Evolutionary conservation across 2,888 invertebrate species (phyloP).

Genomic region (Selenia dentaria): DNA sequence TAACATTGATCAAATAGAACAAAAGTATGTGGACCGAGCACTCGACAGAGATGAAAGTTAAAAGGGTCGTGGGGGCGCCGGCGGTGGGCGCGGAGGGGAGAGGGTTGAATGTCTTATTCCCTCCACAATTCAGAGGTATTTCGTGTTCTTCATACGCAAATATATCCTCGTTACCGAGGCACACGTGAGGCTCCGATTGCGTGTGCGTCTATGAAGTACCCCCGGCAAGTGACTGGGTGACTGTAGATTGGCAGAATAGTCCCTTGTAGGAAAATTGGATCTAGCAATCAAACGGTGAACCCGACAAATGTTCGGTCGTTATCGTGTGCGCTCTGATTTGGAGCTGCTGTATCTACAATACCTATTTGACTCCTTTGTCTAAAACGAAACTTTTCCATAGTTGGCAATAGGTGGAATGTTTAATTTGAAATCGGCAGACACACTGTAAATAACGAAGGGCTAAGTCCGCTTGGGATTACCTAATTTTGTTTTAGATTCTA

Average conservation of each 20-base stretch:
- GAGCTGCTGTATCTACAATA: slow-evolving; percentile 35
- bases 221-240: slow-evolving; percentile 55
- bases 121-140: slow-evolving; percentile 85
- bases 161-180: slow-evolving; percentile 83
- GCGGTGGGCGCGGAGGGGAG: slow-evolving; percentile 52
- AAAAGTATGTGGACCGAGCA: slow-evolving; percentile 85
- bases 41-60: slow-evolving; percentile 85
- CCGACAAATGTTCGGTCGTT: slow-evolving; percentile 58
- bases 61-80: slow-evolving; percentile 77
- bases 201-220: slow-evolving; percentile 71
- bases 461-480: too few species aligned
- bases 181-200: slow-evolving; percentile 82
- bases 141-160: slow-evolving; percentile 85
- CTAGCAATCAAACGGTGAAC: slow-evolving; percentile 68
- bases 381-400: slow-evolving; percentile 20
- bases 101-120: slow-evolving; percentile 84
- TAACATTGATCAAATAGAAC: slow-evolving; percentile 85
- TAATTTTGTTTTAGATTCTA: too few species aligned
- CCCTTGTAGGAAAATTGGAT: slow-evolving; percentile 70
- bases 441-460: too few species aligned
- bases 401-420: too few species aligned
- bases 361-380: slow-evolving; percentile 33
- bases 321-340: slow-evolving; percentile 54
- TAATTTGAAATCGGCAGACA: too few species aligned
- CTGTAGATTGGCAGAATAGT: slow-evolving; percentile 67